Conservation (phyloP, 2,888 invertebrate species). For the Nemurella pictetii region DNA sequence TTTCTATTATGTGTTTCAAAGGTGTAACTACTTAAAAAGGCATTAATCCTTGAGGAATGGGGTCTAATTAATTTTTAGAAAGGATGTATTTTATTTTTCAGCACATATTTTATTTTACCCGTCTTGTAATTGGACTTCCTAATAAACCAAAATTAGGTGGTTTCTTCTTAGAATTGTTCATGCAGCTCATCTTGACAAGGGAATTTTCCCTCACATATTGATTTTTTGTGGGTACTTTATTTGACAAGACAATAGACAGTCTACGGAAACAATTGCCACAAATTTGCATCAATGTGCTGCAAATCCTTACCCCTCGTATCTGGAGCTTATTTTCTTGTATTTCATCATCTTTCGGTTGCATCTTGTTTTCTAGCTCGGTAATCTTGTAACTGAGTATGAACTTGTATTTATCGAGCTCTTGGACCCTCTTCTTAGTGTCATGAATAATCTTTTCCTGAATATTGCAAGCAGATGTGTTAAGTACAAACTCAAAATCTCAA, state of each 20-base stretch:
- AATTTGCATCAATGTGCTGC: not conserved
- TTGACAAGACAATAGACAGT: not conserved
- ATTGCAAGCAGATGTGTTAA: too few species aligned
- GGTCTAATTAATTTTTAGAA: too few species aligned
- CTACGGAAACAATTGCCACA: not conserved
- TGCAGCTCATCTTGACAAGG: not conserved
- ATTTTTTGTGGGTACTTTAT: not conserved
- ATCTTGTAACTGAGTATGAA: slow-evolving; percentile 90
- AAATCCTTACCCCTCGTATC: slow-evolving; percentile 61
- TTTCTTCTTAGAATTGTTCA: too few species aligned
- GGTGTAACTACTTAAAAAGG: too few species aligned
- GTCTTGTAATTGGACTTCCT: too few species aligned
- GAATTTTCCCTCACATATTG: too few species aligned
- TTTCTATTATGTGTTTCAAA: too few species aligned
- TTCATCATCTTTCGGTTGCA: slow-evolving; percentile 83
- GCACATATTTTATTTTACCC: too few species aligned
- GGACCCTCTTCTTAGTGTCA: slow-evolving; percentile 80
- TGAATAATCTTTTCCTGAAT: slow-evolving; percentile 74
- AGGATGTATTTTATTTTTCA: too few species aligned
- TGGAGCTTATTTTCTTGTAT: slow-evolving; percentile 82
- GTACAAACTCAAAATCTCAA: too few species aligned
- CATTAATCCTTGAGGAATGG: too few species aligned
- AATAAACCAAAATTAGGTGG: too few species aligned
- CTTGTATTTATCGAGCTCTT: slow-evolving; percentile 88
- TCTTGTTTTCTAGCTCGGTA: slow-evolving; percentile 80